These are phyloP conservation scores for Microtus agrestis DNA, from an alignment of 2,797 vertebrate genomes.

Conservation along the genomic window DNA sequence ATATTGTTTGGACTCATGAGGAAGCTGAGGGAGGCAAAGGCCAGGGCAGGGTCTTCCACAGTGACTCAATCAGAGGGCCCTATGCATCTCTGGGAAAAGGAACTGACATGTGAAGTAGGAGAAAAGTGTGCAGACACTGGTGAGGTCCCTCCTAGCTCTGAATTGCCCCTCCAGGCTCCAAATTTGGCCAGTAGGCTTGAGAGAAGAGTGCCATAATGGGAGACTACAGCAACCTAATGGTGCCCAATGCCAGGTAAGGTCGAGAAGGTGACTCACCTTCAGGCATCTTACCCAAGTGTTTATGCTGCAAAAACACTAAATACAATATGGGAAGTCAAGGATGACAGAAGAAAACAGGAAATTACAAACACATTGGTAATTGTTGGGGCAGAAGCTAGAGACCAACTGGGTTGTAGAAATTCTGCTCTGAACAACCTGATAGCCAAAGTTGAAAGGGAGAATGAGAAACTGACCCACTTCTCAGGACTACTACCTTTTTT, in stretches of 20 bases:
- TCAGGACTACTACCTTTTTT: background rate
- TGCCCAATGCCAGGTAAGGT: background rate
- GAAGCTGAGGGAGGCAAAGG: background rate
- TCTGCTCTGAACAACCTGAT: background rate
- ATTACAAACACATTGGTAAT: background rate
- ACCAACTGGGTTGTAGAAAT: background rate
- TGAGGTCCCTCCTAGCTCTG: background rate
- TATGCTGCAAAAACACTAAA: background rate
- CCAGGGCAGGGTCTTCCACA: background rate
- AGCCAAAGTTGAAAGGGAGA: background rate
- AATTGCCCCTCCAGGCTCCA: background rate
- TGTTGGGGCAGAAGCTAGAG: too few species aligned
- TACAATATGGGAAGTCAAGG: too few species aligned
- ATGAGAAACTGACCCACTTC: background rate
- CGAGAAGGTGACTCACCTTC: background rate
- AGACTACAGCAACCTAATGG: background rate
- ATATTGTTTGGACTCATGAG: background rate
- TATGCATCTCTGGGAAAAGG: background rate
- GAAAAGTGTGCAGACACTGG: too few species aligned
- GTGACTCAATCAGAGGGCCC: too few species aligned
- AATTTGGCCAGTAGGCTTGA: too few species aligned
- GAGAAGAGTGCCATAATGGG: background rate
- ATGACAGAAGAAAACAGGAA: background rate
- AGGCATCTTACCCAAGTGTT: background rate
- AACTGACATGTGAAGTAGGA: too few species aligned